Evolutionary conservation across 2,888 invertebrate genomes (phyloP), one percentile per base, ranked within the genome.

Genomic region (Tetheella fluctuosa): DNA sequence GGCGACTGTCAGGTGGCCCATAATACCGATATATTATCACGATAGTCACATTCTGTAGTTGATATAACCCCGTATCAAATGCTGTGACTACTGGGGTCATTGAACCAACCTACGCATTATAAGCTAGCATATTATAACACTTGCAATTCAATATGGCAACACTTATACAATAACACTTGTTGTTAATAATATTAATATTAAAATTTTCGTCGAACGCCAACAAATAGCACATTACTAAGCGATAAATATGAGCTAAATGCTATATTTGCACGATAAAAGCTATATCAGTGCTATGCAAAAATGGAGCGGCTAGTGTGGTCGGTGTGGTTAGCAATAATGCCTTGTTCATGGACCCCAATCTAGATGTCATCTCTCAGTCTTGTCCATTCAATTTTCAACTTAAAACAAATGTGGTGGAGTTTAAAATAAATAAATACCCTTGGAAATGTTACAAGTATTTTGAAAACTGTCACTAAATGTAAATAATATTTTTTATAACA

Each of bases 291-390:
- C 75, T 73, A 70, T 77, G 76, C 73, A 74, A 73, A 73, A 68
- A 74, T 75, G 69, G 73, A 73, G 79, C 79, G 76, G 78, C 75
- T 80, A 79, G 80, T 70, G 72, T 81, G 79, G 81, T 77, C 80
- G 75, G 75, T 68, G 61, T 59, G 30, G 10, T 42, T 55, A 59
- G 52, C 37, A 28, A 30, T 13, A 34, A 30, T 53, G 23, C 7
- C 28, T 54, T 54, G 54, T 54, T 55, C 54, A 55, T 20, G 54
- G 34, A 23, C 34, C n/a, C 12, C n/a, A 23, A 53, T 53, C 39
- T 39, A 39, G 5, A 39, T 39, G 37, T 13, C 1, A 1, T 39
- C 39, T 39, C 5, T n/a, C 34, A 34, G 2, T 34, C 34, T 8
- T 34, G 34, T 39, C n/a, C n/a, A 53, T 5, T 23, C 23, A 23